Conservation (phyloP, 2,797 vertebrate species). For the Pseudochaenichthys georgianus region DNA sequence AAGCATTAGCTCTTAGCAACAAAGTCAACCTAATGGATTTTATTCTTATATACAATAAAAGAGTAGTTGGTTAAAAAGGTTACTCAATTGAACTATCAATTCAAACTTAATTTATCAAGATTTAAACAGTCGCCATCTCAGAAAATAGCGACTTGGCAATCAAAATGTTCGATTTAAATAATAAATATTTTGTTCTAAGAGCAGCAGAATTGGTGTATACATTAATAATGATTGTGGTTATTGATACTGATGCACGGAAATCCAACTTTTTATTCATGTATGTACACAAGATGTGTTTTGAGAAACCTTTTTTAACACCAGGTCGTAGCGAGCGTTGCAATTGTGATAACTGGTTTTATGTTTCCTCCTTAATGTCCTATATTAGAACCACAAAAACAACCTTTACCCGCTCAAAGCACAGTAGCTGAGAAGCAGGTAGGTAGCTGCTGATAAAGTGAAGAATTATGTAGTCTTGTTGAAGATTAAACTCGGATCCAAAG, state of each 20-base stretch:
- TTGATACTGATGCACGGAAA: background rate
- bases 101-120: too few relatives aligned
- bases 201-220: background rate
- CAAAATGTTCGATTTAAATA: conserved; percentile 7
- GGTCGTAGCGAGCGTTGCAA: background rate
- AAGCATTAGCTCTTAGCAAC: too few relatives aligned
- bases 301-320: conserved; percentile 11
- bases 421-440: conserved; percentile 27
- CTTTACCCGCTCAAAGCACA: background rate
- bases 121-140: too few relatives aligned
- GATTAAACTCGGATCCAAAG: conserved; percentile 68
- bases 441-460: conserved; percentile 42
- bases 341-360: background rate
- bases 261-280: background rate
- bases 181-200: background rate
- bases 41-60: too few relatives aligned
- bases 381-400: background rate
- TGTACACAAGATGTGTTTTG: background rate
- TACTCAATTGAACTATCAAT: background rate
- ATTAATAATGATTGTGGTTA: background rate
- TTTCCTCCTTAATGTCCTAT: background rate
- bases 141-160: background rate
- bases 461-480: conserved; percentile 54
- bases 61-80: background rate
- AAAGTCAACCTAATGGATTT: too few relatives aligned